Conservation (phyloP, 2,888 invertebrate species). For the Minunthozetes semirufus region DNA sequence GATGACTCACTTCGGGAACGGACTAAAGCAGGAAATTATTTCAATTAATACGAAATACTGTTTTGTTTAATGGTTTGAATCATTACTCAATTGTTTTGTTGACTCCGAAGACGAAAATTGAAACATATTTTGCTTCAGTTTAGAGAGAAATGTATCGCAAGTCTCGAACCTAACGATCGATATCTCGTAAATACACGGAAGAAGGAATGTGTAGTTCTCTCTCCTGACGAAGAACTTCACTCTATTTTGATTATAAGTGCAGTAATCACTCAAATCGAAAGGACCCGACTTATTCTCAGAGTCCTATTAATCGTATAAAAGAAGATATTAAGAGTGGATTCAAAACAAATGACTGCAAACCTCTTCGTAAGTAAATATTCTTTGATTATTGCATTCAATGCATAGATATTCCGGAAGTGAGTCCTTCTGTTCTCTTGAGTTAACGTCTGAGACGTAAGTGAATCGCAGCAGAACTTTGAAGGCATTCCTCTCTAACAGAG, state of each 20-base stretch:
- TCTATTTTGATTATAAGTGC: not conserved
- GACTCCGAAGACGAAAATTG: not conserved
- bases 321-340: not conserved
- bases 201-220: not conserved
- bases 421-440: not conserved
- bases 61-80: not conserved
- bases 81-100: conserved; percentile 4
- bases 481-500: not conserved
- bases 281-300: not conserved
- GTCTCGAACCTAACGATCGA: not conserved
- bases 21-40: not conserved
- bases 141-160: not conserved
- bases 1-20: not conserved
- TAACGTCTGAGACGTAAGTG: not conserved
- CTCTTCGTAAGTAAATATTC: not conserved
- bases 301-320: not conserved
- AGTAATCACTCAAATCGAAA: not conserved
- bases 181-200: conserved; percentile 11
- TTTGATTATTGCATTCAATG: conserved; percentile 15
- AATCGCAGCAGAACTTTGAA: conserved; percentile 6
- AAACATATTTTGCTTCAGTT: not conserved
- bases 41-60: not conserved
- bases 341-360: not conserved
- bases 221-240: not conserved
- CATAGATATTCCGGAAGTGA: conserved; percentile 7